Conservation (phyloP, 2,888 invertebrate species). For the Holacanthella duospinosa region DNA sequence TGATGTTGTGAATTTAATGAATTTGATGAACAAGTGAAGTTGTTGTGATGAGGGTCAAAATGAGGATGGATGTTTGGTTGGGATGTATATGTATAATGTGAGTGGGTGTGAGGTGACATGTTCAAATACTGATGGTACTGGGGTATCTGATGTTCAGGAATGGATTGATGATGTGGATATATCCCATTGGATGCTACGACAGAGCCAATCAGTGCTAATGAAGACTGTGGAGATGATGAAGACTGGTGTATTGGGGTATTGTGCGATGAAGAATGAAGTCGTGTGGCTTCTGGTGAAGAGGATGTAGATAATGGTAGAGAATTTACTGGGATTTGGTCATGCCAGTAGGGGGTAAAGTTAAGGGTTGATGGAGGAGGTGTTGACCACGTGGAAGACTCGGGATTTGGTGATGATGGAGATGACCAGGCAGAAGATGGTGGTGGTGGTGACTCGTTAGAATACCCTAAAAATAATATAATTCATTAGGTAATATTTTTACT, state of each 20-base stretch:
- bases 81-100: constrained; percentile 12
- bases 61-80: constrained; percentile 7
- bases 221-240: constrained; percentile 13
- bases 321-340: constrained; percentile 20
- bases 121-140: constrained; percentile 7
- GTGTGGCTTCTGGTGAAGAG: constrained; percentile 5
- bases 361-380: constrained; percentile 20
- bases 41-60: constrained; percentile 14
- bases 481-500: too few relatives aligned
- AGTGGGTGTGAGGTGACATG: constrained; percentile 11
- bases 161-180: neutral
- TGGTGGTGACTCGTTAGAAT: neutral
- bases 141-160: constrained; percentile 12
- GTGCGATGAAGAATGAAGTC: neutral
- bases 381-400: constrained; percentile 24
- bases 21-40: neutral
- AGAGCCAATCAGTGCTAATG: neutral
- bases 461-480: too few relatives aligned
- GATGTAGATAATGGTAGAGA: neutral
- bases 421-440: constrained; percentile 18
- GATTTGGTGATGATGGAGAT: constrained; percentile 22
- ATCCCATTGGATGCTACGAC: neutral
- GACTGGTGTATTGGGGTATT: neutral
- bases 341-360: constrained; percentile 29
- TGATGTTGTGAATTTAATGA: neutral